Base-by-base conservation (phyloP, 2,113 vertebrate genomes). In the Barbus barbus region DNA sequence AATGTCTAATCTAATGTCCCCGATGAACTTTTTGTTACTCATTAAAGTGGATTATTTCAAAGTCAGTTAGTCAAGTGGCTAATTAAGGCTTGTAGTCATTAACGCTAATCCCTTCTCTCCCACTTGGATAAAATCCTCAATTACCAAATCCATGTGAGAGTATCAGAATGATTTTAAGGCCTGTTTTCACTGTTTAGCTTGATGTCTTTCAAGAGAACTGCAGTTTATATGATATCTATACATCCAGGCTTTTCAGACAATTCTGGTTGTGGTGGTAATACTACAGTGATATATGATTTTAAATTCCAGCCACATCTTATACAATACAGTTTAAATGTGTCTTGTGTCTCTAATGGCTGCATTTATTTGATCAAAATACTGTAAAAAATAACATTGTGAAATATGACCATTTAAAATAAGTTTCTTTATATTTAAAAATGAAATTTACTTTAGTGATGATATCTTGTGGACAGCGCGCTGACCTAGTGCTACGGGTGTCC, bases 1-100 rank as follows among this genome's bases (percentile, higher is more conserved):
- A 65, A 69, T 5, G 65, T 38, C 65, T 28, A 46, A 75, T 51
- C 73, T 31, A 51, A 51, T 31, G 73, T 51, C 44, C 72, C 44
- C 8, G 44, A 9, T 75, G 3, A 75, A 75, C 73, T 75, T 75
- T 75, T 9, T 75, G 73, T 51, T 75, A 16, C 46, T 75, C 73
- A 51, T 75, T 75, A 75, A 51, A 75, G 73, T 75, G 73, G 73
- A 75, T 75, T 75, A 75, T 75, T 75, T 51, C 26, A 18, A 51
- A 75, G 73, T 51, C 16, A 75, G 46, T 22, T 75, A 51, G 51
- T 75, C 24, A 51, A 31, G 46, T 46, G 26, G 44, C 44, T 75
- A 51, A 75, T 75, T 75, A 75, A 75, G 72, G 24, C 44, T 9
- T 75, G 26, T 75, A 51, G 46, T 28, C 46, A 51, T 75, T 51